Evolutionary conservation across 2,113 vertebrate species (phyloP).

Genomic region (Dromas ardeola): DNA sequence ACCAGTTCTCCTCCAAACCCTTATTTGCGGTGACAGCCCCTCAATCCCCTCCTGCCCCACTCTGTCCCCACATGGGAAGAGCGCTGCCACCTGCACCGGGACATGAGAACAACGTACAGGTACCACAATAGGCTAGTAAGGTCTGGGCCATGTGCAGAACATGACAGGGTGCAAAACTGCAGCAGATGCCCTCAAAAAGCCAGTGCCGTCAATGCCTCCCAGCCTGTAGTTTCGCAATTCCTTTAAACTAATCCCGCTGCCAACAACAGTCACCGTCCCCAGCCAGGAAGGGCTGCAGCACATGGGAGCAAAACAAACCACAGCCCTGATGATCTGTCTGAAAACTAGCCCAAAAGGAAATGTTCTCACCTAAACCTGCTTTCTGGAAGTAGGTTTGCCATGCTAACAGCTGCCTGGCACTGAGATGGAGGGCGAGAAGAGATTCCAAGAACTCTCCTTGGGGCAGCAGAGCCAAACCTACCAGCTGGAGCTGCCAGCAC

Average conservation of each 20-base stretch:
- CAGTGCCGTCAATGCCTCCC: background rate
- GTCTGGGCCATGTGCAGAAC: background rate
- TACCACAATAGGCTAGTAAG: fast-evolving
- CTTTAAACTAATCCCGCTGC: background rate
- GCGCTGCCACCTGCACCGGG: background rate
- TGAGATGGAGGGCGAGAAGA: background rate
- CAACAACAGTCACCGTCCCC: background rate
- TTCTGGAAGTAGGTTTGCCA: background rate
- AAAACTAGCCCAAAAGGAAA: background rate
- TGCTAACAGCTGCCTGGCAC: background rate
- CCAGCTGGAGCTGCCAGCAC: background rate
- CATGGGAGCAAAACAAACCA: background rate
- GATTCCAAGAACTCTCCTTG: background rate
- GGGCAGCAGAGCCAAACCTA: background rate
- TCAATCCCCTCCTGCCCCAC: background rate
- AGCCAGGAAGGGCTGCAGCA: background rate
- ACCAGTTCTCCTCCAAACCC: background rate
- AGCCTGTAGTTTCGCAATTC: background rate
- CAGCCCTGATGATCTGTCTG: background rate
- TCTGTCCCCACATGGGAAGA: background rate
- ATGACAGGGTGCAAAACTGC: background rate
- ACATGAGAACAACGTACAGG: fast-evolving
- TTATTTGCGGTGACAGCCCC: background rate
- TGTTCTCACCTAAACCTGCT: background rate
- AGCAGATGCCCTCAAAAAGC: background rate